Evolutionary conservation across 2,888 invertebrate species (phyloP).

Genomic region (Mylabris sibirica): DNA sequence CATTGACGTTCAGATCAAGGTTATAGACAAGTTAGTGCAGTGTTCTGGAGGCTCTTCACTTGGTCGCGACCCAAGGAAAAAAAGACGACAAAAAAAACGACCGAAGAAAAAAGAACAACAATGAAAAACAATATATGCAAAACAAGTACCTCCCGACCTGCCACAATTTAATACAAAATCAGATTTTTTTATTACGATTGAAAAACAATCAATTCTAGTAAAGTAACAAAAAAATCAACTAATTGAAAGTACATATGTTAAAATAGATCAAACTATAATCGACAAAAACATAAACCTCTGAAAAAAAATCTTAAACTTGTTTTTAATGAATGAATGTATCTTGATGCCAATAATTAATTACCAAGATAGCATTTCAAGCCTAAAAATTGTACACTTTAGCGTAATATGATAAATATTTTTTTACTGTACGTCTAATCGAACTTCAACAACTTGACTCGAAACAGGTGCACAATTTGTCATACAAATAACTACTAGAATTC

Average conservation of each 20-base stretch:
- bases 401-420: too few species aligned
- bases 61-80: slow-evolving; percentile 21
- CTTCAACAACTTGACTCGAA: too few species aligned
- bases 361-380: neutral
- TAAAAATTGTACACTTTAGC: too few species aligned
- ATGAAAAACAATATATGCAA: slow-evolving; percentile 17
- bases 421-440: too few species aligned
- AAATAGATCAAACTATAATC: neutral
- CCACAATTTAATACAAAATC: slow-evolving; percentile 30
- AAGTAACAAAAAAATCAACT: neutral
- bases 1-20: slow-evolving; percentile 50
- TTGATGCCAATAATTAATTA: neutral
- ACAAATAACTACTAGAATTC: too few species aligned
- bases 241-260: neutral
- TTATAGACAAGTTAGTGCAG: slow-evolving; percentile 42
- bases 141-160: slow-evolving; percentile 34
- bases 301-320: too few species aligned
- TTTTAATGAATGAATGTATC: too few species aligned
- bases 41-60: slow-evolving; percentile 30
- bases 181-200: neutral
- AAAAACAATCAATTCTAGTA: neutral
- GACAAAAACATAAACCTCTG: neutral
- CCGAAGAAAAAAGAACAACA: slow-evolving; percentile 19
- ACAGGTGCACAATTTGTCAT: too few species aligned
- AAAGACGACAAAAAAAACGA: slow-evolving; percentile 18